Conservation (phyloP, 2,888 invertebrate species). For the Clistopyga incitator region DNA sequence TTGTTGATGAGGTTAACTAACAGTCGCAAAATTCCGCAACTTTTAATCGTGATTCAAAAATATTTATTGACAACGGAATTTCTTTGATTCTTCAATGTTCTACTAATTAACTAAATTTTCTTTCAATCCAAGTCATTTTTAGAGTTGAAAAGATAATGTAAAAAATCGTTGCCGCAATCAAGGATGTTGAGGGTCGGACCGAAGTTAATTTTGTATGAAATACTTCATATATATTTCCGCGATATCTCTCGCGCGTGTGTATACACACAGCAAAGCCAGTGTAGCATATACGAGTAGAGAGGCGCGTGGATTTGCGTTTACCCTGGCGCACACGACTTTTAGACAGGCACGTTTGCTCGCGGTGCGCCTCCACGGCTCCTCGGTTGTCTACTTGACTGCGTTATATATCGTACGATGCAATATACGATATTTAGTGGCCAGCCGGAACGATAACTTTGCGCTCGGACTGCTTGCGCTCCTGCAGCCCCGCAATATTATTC, state of each 20-base stretch:
- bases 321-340: conserved; percentile 12
- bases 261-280: background rate
- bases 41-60: too few species aligned
- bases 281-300: background rate
- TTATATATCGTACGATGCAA: conserved; percentile 56
- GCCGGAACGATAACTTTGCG: conserved; percentile 68
- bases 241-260: conserved; percentile 1
- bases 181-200: too few species aligned
- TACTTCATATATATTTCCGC: background rate
- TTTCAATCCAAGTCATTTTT: too few species aligned
- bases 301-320: conserved; percentile 13
- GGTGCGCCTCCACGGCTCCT: conserved; percentile 10
- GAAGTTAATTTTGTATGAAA: too few species aligned
- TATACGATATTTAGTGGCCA: conserved; percentile 68
- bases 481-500: conserved; percentile 47
- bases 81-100: too few species aligned
- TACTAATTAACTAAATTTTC: too few species aligned
- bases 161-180: too few species aligned
- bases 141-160: too few species aligned
- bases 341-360: background rate
- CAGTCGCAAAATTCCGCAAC: too few species aligned
- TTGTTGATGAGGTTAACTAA: too few species aligned
- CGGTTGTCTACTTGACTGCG: conserved; percentile 22
- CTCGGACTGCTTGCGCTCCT: conserved; percentile 44
- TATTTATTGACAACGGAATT: too few species aligned